Percentiles rank a stretch among this genome's conserved stretches.
Evolutionary conservation across 2,797 vertebrate genomes (phyloP).

Genomic region (Sciurus carolinensis): DNA sequence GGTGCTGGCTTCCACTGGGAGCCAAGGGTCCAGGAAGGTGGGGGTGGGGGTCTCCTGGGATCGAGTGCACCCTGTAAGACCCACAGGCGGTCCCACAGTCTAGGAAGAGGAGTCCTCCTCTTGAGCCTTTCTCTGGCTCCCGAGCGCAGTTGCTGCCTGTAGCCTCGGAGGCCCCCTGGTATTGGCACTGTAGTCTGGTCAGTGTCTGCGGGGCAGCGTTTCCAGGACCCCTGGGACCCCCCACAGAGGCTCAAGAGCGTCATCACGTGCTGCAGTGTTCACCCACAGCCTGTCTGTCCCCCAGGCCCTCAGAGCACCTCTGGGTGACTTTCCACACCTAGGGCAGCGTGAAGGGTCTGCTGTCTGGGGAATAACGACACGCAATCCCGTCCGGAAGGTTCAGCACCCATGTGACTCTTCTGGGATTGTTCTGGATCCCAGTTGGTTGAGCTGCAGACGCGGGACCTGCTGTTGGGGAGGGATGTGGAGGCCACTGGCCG

Average conservation of each 20-base stretch:
- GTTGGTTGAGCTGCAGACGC: neutral
- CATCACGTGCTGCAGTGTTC: neutral
- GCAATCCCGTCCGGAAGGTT: neutral
- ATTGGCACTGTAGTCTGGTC: no score
- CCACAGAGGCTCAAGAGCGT: neutral
- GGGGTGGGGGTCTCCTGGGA: no score
- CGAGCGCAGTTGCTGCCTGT: no score
- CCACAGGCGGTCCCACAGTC: neutral
- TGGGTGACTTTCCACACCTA: neutral
- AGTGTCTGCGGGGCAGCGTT: no score
- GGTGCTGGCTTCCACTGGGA: neutral
- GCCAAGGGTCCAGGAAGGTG: neutral
- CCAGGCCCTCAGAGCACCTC: neutral
- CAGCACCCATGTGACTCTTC: neutral
- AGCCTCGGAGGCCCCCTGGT: neutral
- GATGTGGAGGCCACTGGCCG: no score
- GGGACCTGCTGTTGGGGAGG: neutral
- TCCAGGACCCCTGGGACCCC: neutral
- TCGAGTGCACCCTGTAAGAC: neutral
- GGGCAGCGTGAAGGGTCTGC: rapidly evolving
- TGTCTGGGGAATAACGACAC: neutral
- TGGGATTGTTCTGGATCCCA: no score
- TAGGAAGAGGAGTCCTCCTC: neutral
- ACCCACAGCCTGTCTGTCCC: neutral
- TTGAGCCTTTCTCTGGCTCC: neutral